phyloP scores from a whole-genome alignment of 2,113 vertebrate genomes.

The Willisornis vidua region DNA sequence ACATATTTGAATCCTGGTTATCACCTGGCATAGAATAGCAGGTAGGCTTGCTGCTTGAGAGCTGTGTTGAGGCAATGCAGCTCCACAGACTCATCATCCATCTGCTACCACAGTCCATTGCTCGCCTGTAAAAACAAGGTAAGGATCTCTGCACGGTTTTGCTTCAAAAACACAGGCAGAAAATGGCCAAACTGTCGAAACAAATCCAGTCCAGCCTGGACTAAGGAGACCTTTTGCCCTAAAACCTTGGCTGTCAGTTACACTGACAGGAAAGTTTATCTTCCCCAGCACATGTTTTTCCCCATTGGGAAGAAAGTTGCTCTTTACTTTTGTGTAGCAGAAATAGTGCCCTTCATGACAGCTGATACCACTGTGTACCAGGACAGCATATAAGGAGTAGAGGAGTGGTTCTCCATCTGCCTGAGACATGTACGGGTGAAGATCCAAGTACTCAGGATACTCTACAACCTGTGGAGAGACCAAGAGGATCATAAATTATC shows the following conservation, averaged over 20 bases:
- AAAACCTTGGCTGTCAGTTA: background rate
- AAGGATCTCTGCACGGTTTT: background rate
- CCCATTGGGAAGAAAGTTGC: background rate
- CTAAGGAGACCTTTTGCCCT: background rate
- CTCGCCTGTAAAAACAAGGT: background rate
- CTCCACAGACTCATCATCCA: background rate
- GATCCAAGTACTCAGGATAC: background rate
- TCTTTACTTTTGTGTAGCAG: background rate
- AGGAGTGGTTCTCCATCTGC: background rate
- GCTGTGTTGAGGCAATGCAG: background rate
- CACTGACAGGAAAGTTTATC: fast-evolving
- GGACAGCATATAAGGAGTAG: background rate
- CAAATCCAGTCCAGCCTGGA: background rate
- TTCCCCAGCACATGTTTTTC: background rate
- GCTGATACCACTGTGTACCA: background rate
- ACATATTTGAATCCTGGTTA: background rate
- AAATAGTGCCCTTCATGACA: background rate
- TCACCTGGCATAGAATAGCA: background rate
- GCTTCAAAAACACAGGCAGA: background rate
- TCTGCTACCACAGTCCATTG: background rate
- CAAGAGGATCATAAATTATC: background rate
- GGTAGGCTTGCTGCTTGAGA: background rate
- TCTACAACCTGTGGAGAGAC: background rate
- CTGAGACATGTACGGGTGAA: background rate
- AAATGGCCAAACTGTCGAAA: background rate